Evolutionary conservation across 2,113 vertebrate species (phyloP).

Genomic region (Pteruthius melanotis): DNA sequence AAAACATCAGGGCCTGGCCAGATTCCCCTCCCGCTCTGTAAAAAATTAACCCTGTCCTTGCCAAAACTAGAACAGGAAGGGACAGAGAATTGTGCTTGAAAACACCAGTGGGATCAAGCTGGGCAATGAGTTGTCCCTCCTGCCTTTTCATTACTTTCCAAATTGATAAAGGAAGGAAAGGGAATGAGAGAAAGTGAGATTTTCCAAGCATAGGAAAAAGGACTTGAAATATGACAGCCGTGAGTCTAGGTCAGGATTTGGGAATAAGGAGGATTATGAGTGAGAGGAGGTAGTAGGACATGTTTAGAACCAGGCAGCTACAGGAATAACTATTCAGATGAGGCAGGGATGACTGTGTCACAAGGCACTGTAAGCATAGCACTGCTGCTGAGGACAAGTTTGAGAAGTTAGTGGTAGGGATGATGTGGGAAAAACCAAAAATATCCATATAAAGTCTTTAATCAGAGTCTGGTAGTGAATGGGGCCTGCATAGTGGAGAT

Average conservation of each 20-base stretch:
- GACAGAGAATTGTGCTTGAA: rapidly evolving
- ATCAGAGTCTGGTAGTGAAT: not conserved
- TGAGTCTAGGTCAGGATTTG: not conserved
- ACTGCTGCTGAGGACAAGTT: not conserved
- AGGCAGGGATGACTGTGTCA: not conserved
- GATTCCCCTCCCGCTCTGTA: rapidly evolving
- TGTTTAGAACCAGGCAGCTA: not conserved
- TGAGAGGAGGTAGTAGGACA: not conserved
- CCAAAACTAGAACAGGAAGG: not conserved
- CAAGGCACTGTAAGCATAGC: not conserved
- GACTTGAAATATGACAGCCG: not conserved
- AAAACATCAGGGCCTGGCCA: not conserved
- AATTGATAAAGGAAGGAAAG: not conserved
- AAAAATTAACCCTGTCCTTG: not conserved
- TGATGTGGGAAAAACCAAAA: not conserved
- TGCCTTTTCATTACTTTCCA: not conserved
- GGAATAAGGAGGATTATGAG: not conserved
- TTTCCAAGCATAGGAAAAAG: not conserved
- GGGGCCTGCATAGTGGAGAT: not conserved
- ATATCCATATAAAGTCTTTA: not conserved
- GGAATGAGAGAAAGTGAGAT: not conserved
- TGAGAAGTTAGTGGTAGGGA: not conserved
- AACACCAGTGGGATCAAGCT: not conserved
- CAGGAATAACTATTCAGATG: not conserved
- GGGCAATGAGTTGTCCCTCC: not conserved